Evolutionary conservation across 2,113 vertebrate genomes (phyloP).

Genomic region (Ictidomys tridecemlineatus): DNA sequence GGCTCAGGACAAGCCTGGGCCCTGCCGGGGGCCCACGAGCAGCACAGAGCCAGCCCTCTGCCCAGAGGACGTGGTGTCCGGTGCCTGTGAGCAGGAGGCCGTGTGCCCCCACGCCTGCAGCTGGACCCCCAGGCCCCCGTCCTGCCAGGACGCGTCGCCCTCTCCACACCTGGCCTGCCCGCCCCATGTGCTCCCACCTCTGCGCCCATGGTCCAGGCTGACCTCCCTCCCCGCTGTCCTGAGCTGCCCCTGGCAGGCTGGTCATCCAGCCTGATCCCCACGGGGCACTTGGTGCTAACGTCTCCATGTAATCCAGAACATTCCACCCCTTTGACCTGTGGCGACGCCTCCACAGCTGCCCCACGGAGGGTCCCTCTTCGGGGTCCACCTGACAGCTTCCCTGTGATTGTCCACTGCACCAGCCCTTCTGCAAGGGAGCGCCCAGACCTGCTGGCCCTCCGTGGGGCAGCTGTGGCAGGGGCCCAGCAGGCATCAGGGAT

Average conservation of each 20-base stretch:
- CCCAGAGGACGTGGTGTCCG: too few species aligned
- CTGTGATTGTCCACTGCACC: background rate
- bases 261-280: background rate
- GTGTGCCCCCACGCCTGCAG: accelerated
- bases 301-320: background rate
- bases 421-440: background rate
- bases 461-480: background rate
- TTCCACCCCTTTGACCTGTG: background rate
- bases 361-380: background rate
- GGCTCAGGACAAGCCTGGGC: background rate
- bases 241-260: background rate
- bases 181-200: too few species aligned
- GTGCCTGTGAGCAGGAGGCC: background rate
- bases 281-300: background rate
- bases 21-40: background rate
- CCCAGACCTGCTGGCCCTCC: background rate
- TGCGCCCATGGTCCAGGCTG: too few species aligned
- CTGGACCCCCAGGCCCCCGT: too few species aligned
- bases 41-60: too few species aligned
- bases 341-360: too few species aligned
- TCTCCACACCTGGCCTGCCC: too few species aligned
- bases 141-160: too few species aligned
- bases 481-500: background rate
- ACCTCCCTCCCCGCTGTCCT: background rate
- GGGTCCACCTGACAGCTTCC: too few species aligned